Evolutionary conservation across 2,113 vertebrate genomes (phyloP).

Genomic region (Ciconia stormi): DNA sequence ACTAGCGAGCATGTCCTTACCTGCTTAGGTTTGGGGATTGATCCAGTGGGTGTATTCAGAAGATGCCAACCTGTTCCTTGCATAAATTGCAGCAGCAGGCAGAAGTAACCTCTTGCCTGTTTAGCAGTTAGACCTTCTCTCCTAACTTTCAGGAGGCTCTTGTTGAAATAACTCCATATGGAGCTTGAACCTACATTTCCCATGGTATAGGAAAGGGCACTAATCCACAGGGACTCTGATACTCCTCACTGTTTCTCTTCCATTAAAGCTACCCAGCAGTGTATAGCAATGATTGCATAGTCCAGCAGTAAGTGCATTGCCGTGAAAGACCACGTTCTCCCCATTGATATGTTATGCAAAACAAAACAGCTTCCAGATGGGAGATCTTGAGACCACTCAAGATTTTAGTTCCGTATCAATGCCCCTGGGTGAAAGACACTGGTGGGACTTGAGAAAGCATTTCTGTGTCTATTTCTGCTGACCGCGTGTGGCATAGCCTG

Average conservation of each 20-base stretch:
- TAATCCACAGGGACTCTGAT: background rate
- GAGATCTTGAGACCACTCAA: background rate
- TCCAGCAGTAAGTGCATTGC: background rate
- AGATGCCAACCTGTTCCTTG: background rate
- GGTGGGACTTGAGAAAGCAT: background rate
- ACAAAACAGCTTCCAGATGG: background rate
- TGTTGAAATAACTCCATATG: background rate
- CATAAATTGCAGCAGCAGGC: background rate
- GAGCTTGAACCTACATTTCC: background rate
- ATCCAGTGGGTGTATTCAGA: background rate
- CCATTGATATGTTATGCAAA: background rate
- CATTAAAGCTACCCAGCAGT: accelerated
- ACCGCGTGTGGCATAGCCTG: background rate
- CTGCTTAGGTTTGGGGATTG: background rate
- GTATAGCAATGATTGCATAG: background rate
- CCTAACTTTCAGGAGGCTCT: background rate
- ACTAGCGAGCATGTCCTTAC: background rate
- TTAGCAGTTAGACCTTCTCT: background rate
- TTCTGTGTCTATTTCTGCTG: background rate
- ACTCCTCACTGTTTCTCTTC: background rate
- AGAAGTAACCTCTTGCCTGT: background rate
- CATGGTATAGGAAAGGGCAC: background rate
- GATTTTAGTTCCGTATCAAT: background rate
- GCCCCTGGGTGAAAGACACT: background rate
- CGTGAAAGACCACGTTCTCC: background rate